A percentile compares a stretch with the other conserved stretches of the same genome.
Evolutionary conservation across 2,113 vertebrate species (phyloP).

Genomic region (Chinchilla lanigera): DNA sequence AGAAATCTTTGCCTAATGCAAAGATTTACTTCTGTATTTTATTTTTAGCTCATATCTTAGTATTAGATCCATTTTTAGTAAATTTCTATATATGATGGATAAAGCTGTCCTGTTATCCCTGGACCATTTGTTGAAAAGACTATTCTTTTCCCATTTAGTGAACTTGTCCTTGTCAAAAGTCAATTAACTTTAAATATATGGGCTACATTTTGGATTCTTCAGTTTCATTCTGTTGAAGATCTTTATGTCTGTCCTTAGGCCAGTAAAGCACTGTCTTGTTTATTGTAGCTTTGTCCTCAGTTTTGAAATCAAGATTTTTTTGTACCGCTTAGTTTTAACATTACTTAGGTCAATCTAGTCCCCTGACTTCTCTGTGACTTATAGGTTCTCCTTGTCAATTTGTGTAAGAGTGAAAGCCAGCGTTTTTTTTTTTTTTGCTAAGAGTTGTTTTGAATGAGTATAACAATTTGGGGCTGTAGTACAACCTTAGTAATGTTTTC

Average conservation of each 20-base stretch:
- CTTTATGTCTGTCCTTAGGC: neutral
- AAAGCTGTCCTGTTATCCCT: neutral
- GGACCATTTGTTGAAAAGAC: neutral
- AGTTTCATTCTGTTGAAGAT: neutral
- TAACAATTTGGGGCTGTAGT: neutral
- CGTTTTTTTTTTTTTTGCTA: neutral
- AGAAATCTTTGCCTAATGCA: neutral
- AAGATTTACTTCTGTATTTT: neutral
- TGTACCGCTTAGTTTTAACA: neutral
- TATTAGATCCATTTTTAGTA: neutral
- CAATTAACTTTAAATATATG: neutral
- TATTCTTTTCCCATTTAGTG: slow-evolving; percentile 14
- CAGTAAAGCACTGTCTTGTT: neutral
- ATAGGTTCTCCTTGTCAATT: neutral
- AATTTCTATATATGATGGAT: neutral
- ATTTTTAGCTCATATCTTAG: neutral
- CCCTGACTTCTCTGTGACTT: neutral
- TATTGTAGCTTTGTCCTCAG: neutral
- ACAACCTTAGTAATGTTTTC: neutral
- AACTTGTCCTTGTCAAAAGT: slow-evolving; percentile 16
- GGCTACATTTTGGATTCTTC: neutral
- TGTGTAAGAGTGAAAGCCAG: neutral
- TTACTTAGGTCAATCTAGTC: neutral
- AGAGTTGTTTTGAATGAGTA: neutral
- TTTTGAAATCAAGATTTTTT: neutral